Conservation (phyloP, 1,140 invertebrate species). For the Rhagoletis pomonella region DNA sequence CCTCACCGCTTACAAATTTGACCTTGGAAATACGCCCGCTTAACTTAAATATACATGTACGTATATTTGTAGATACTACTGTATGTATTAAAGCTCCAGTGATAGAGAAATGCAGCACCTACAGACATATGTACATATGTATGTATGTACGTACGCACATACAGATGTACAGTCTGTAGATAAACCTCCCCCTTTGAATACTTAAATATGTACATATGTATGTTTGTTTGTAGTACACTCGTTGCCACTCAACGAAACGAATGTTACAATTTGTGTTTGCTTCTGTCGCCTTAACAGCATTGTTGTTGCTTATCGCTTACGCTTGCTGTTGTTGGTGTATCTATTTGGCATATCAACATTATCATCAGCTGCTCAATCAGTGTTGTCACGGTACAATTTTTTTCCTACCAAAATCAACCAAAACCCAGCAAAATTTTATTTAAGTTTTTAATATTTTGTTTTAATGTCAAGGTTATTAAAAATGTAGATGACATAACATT, state of each 20-base stretch:
- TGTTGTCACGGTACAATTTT: too few species aligned
- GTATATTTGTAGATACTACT: neutral
- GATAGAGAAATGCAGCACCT: neutral
- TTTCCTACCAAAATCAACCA: too few species aligned
- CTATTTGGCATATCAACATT: constrained; percentile 39
- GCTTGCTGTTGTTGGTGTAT: neutral
- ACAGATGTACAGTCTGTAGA: neutral
- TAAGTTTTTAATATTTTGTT: too few species aligned
- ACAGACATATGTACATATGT: too few species aligned
- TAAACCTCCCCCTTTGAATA: constrained; percentile 32
- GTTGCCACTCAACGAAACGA: neutral
- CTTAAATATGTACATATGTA: constrained; percentile 28
- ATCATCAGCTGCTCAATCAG: constrained; percentile 10
- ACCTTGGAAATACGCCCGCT: constrained; percentile 23
- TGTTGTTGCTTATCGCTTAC: constrained; percentile 35
- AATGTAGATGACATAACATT: too few species aligned
- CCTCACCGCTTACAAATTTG: constrained; percentile 12
- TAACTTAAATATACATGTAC: neutral
- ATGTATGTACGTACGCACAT: neutral
- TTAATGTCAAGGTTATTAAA: too few species aligned
- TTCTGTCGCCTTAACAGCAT: neutral
- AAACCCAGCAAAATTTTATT: too few species aligned
- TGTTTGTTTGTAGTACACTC: neutral
- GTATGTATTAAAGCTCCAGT: neutral
- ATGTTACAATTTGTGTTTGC: constrained; percentile 15